Evolutionary conservation across 2,113 vertebrate species (phyloP), one percentile per base, ranked within the genome.

Genomic region (Nothocercus nigrocapillus): DNA sequence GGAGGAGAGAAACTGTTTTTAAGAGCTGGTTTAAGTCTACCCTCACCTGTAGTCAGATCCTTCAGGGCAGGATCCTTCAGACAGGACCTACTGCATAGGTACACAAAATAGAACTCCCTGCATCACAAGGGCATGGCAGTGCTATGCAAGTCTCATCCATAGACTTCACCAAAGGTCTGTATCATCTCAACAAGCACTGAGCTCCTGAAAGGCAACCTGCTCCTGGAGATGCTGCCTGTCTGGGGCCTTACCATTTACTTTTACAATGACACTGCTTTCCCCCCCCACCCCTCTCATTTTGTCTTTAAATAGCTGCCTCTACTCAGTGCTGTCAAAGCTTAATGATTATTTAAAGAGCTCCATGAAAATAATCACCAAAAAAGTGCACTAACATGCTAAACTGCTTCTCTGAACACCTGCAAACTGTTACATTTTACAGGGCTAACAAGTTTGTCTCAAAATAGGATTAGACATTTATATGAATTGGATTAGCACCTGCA

Each of bases 391-490:
- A 67, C 68, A 53, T 88, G 88, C 70, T 82, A 81, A 94, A 73
- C 82, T 82, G 67, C 78, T 96, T 66, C 56, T 84, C 73, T 2
- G 1, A 95, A 89, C 69, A 94, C 87, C 91, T 94, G 91, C 5
- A 4, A 92, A 89, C 56, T 79, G 84, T 67, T 89, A 84, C 6
- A 61, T 62, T 92, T 90, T 90, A 74, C 59, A 82, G 74, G 85
- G 45, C 73, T 89, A 92, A 93, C 85, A 77, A 95, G 70, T 89
- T 66, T 72, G 64, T 62, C 84, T 94, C 74, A 75, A 92, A 94
- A 94, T 85, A 94, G 36, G 76, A 70, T 89, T 89, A 84, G 84
- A 56, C 69, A 70, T 53, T 91, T 85, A 17, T n/a, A 59, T 88
- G 63, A 80, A 64, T 69, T 66, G 24, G 61, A 83, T 95, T 92